Base-by-base conservation (phyloP, 1,140 invertebrate species). In the Drosophila bocki region DNA sequence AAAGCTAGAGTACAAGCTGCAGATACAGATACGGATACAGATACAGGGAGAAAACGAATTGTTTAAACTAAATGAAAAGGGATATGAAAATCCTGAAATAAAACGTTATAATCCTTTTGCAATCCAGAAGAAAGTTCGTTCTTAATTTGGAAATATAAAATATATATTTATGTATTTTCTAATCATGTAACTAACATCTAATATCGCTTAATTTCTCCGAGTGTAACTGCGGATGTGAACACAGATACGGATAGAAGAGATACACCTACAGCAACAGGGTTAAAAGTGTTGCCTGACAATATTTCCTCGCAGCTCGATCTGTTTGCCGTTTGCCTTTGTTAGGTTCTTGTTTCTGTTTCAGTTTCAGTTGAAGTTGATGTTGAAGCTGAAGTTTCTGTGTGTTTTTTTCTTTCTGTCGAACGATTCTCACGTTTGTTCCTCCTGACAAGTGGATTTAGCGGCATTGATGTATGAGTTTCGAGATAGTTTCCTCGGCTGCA, bases 401-500 rank as follows among this genome's bases (percentile, higher is more conserved):
- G 62, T 54, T 41, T 64, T 68, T 48, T 32, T 50, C 56, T 42
- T 47, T 58, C 39, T 69, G 17, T 59, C 44, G 29, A 80, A 64
- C 85, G 85, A 90, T 90, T 90, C 85, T 90, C 85, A 90, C 85
- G 85, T 90, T 80, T 90, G 85, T 85, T 75, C 61, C 70, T 60
- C 71, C 81, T 90, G 85, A 90, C 85, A 90, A 90, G 85, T 90
- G 85, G 85, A 90, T 85, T 90, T 90, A 82, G 81, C 85, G 86
- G 82, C 85, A 90, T 90, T 90, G 85, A 90, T 90, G 82, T 90
- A 90, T 90, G 85, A 71, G 71, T 82, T 74, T 82, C 74, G 81
- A 90, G 85, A 85, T 91, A 91, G 75, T 76, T 88, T 90, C 60
- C 48, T 63, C 53, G 62, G 79, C 65, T 81, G 84, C 84, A 88